A percentile compares a stretch with the other conserved stretches of the same genome.
Evolutionary conservation across 2,888 invertebrate species (phyloP).

Genomic region (Agrotis clavis): DNA sequence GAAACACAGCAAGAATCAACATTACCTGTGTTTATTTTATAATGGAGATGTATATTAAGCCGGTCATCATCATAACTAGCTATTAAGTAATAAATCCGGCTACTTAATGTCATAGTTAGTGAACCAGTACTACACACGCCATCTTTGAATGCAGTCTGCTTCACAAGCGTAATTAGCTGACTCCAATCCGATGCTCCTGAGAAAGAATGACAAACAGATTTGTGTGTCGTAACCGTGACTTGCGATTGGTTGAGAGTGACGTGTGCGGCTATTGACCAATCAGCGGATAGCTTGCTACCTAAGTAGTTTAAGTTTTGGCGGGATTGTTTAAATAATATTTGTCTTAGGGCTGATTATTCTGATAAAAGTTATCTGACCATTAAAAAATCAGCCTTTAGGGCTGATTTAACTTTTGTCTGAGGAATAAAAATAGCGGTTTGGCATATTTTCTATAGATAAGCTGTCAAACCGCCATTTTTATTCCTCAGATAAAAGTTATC

Average conservation of each 20-base stretch:
- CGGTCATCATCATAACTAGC: neutral
- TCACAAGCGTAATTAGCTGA: slow-evolving; percentile 22
- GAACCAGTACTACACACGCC: slow-evolving; percentile 15
- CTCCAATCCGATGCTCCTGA: slow-evolving; percentile 11
- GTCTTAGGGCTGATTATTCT: neutral
- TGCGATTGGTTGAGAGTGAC: slow-evolving; percentile 23
- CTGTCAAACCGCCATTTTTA: too few relatives aligned
- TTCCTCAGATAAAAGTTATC: too few relatives aligned
- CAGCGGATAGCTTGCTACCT: neutral
- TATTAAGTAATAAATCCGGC: slow-evolving; percentile 16
- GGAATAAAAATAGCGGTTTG: too few relatives aligned
- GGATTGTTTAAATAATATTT: slow-evolving; percentile 28
- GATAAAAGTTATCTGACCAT: too few relatives aligned
- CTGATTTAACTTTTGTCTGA: too few relatives aligned
- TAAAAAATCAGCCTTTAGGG: too few relatives aligned
- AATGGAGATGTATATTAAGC: neutral
- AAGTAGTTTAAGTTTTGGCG: slow-evolving; percentile 17
- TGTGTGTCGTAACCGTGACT: slow-evolving; percentile 11
- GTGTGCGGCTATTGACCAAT: slow-evolving; percentile 23
- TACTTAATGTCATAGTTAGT: slow-evolving; percentile 14
- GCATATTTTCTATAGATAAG: too few relatives aligned
- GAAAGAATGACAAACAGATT: slow-evolving; percentile 39
- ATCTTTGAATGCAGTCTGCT: slow-evolving; percentile 25
- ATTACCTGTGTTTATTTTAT: slow-evolving; percentile 17
- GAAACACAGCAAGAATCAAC: slow-evolving; percentile 1